phyloP scores from a whole-genome alignment of 2,888 invertebrate species.

The Pterostichus madidus region DNA sequence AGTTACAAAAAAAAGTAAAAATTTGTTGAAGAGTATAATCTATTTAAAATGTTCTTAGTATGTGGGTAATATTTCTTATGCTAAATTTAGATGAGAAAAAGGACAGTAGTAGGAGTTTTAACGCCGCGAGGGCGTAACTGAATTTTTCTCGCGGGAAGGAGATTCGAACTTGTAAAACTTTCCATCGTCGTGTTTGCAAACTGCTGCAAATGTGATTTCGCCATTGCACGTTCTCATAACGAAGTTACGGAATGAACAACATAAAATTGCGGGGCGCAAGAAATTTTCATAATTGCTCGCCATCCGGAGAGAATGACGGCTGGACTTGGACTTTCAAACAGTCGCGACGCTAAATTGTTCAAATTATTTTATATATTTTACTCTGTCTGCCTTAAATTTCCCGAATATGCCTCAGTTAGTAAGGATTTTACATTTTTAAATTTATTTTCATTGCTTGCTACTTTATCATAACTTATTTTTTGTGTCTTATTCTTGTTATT shows the following conservation, averaged over 20 bases:
- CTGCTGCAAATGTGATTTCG: constrained; percentile 65
- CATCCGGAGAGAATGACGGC: constrained; percentile 15
- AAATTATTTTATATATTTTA: constrained; percentile 31
- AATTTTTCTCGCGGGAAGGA: constrained; percentile 26
- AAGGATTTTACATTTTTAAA: too few relatives aligned
- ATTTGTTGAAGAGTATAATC: too few relatives aligned
- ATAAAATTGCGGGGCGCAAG: constrained; percentile 56
- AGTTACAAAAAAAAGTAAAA: too few relatives aligned
- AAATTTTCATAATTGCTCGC: constrained; percentile 64
- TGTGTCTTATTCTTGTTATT: too few relatives aligned
- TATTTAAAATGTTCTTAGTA: background rate
- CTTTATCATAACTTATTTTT: too few relatives aligned
- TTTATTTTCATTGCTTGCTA: too few relatives aligned
- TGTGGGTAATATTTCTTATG: too few relatives aligned
- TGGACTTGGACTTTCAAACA: constrained; percentile 30
- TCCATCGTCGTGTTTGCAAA: constrained; percentile 61
- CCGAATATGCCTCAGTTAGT: too few relatives aligned
- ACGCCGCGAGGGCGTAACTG: constrained; percentile 28
- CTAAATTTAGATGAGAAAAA: too few relatives aligned
- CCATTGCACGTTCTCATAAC: constrained; percentile 64
- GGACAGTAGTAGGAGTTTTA: too few relatives aligned
- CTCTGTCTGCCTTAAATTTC: background rate
- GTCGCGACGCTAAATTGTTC: constrained; percentile 18
- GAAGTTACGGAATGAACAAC: constrained; percentile 65
- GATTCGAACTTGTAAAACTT: constrained; percentile 60